phyloP scores from a whole-genome alignment of 2,113 vertebrate species.

The Mastomys coucha region DNA sequence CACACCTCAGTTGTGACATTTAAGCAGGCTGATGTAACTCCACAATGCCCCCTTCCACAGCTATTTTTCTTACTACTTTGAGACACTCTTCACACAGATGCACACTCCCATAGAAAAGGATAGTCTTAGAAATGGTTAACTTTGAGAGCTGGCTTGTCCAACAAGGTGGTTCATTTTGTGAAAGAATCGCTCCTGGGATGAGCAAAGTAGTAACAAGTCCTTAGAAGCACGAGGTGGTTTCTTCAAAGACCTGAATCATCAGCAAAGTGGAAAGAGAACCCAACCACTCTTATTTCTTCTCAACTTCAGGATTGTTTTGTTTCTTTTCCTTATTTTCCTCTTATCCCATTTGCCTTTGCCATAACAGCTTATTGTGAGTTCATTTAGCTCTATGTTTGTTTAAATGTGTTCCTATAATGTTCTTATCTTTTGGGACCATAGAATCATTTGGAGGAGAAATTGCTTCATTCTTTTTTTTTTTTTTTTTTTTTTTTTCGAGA shows the following conservation, averaged over 20 bases:
- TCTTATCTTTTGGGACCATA: slow-evolving; percentile 71
- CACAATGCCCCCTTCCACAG: background rate
- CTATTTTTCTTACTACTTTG: background rate
- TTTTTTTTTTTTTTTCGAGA: too few species aligned
- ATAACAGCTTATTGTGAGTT: slow-evolving; percentile 70
- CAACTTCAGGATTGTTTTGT: background rate
- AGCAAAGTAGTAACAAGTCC: slow-evolving; percentile 30
- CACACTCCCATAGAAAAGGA: slow-evolving; percentile 12
- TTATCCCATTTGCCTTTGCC: slow-evolving; percentile 58
- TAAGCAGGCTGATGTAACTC: background rate
- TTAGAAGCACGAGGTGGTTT: slow-evolving; percentile 51
- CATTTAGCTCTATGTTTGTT: slow-evolving; percentile 81
- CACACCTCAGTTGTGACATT: background rate
- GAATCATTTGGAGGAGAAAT: slow-evolving; percentile 76
- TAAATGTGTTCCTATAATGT: slow-evolving; percentile 80
- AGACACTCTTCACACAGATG: background rate
- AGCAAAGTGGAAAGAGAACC: slow-evolving; percentile 12
- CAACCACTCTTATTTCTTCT: slow-evolving; percentile 39
- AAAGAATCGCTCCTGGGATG: slow-evolving; percentile 43
- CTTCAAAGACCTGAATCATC: slow-evolving; percentile 11
- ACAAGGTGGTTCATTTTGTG: slow-evolving; percentile 38
- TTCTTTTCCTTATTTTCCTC: slow-evolving; percentile 28
- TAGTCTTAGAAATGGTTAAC: slow-evolving; percentile 63
- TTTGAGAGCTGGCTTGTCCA: slow-evolving; percentile 58
- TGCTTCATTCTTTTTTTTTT: slow-evolving; percentile 73